A percentile compares a stretch with the other conserved stretches of the same genome.
Evolutionary conservation across 2,888 invertebrate species (phyloP).

Genomic region (Auanema freiburgensis): DNA sequence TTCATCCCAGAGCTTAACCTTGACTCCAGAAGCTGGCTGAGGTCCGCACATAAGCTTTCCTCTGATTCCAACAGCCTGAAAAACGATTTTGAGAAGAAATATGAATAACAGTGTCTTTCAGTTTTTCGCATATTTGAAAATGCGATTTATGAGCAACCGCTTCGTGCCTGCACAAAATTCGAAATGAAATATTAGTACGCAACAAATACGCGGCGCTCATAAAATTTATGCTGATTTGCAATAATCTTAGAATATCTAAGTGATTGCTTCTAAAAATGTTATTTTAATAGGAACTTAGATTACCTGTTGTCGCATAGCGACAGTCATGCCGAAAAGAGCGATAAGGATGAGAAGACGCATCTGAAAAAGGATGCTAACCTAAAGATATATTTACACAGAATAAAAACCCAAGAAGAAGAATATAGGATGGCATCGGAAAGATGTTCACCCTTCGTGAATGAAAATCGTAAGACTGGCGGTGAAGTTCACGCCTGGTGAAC

Average conservation of each 20-base stretch:
- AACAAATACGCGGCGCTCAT: no score
- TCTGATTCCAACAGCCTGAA: constrained; percentile 37
- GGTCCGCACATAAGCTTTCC: constrained; percentile 43
- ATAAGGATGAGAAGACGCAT: constrained; percentile 30
- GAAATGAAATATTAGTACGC: no score
- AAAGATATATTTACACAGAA: no score
- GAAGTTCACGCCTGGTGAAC: no score
- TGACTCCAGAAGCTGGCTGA: constrained; percentile 44
- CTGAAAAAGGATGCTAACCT: no score
- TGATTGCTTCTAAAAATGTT: neutral
- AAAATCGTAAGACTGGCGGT: no score
- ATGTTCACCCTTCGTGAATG: no score
- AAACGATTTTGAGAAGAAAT: neutral
- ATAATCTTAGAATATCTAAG: neutral
- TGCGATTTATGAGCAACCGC: neutral
- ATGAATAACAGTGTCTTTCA: neutral
- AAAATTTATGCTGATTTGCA: no score
- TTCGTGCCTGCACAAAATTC: neutral
- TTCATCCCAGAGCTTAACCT: constrained; percentile 50
- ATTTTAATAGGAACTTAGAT: neutral
- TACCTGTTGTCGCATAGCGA: constrained; percentile 49
- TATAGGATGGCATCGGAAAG: no score
- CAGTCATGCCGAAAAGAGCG: constrained; percentile 35
- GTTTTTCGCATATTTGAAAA: neutral
- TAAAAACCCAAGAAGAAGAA: no score